Evolutionary conservation across 64 coral and sea anemone genomes (phyloP).

Genomic region (Pachyseris speciosa): DNA sequence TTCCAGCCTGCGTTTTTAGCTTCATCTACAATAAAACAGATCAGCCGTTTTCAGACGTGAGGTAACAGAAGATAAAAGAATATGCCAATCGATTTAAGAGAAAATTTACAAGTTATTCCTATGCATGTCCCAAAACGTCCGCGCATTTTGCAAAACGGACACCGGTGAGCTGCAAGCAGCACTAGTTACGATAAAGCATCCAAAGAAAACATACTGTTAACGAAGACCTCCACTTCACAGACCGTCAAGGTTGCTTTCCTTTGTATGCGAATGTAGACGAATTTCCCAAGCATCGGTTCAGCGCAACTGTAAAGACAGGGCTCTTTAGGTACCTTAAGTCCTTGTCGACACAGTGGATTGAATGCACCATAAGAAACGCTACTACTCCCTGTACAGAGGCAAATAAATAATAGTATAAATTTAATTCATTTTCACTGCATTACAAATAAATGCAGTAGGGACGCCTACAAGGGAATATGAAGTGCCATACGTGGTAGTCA

Average conservation of each 20-base stretch:
- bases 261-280: background rate
- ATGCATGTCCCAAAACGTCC: too few relatives aligned
- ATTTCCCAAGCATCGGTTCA: conserved; percentile 24
- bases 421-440: background rate
- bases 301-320: background rate
- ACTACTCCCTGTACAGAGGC: too few relatives aligned
- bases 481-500: too few relatives aligned
- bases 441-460: too few relatives aligned
- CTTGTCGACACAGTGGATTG: background rate
- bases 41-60: too few relatives aligned
- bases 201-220: background rate
- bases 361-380: background rate
- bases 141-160: too few relatives aligned
- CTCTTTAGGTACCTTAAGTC: background rate
- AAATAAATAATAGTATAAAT: background rate
- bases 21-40: background rate
- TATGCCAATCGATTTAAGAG: too few relatives aligned
- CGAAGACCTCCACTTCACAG: background rate
- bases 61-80: too few relatives aligned
- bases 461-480: too few relatives aligned
- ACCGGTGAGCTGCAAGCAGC: too few relatives aligned
- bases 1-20: background rate
- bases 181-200: too few relatives aligned
- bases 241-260: background rate
- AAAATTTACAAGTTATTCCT: too few relatives aligned